Conservation (phyloP, 2,888 invertebrate species). For the Lapara coniferarum region DNA sequence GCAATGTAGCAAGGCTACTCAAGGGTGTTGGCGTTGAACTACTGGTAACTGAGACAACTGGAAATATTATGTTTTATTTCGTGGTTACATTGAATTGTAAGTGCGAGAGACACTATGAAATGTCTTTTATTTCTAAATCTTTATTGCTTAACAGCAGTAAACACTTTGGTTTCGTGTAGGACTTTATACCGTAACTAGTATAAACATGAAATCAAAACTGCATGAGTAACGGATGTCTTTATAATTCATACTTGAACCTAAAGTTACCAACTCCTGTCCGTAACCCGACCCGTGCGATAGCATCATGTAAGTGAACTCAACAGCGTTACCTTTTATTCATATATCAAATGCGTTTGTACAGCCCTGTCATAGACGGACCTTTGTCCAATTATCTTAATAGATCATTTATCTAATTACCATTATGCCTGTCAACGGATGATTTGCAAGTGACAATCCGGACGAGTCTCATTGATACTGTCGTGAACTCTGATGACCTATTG, state of each 20-base stretch:
- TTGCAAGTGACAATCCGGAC: constrained; percentile 7
- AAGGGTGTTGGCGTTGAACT: not conserved
- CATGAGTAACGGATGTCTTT: not conserved
- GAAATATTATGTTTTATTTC: no score
- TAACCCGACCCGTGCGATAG: constrained; percentile 27
- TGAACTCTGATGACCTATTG: no score
- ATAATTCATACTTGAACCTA: not conserved
- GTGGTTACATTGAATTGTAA: no score
- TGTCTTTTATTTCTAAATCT: no score
- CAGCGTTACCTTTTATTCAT: constrained; percentile 20
- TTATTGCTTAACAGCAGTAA: no score
- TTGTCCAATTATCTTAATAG: constrained; percentile 22
- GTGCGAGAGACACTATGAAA: no score
- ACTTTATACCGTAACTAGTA: no score
- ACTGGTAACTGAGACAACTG: not conserved
- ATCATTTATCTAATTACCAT: constrained; percentile 20
- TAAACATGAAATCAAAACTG: no score
- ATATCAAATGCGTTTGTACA: constrained; percentile 18
- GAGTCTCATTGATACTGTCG: not conserved
- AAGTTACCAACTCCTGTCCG: not conserved
- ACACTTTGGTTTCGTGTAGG: no score
- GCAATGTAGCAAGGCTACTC: no score
- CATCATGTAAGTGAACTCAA: constrained; percentile 24
- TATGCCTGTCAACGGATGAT: not conserved
- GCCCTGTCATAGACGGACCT: constrained; percentile 17